A percentile compares a stretch with the other conserved stretches of the same genome.
Evolutionary conservation across 2,113 vertebrate genomes (phyloP).

Genomic region (Isurus oxyrinchus): DNA sequence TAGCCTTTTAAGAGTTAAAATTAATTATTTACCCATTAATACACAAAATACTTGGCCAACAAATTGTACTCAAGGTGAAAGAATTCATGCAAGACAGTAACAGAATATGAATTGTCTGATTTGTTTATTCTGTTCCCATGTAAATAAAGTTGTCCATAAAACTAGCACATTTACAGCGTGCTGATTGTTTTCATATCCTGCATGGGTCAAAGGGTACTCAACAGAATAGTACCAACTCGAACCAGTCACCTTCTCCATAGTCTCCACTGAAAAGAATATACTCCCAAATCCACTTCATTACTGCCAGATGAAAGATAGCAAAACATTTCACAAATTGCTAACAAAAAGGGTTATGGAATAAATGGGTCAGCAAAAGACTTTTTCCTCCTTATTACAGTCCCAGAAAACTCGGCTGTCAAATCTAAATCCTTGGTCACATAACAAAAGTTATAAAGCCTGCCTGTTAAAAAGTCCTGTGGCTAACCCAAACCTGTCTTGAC

Average conservation of each 20-base stretch:
- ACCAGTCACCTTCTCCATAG: background rate
- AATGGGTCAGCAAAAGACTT: background rate
- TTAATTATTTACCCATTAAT: conserved; percentile 6
- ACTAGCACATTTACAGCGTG: background rate
- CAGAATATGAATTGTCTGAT: background rate
- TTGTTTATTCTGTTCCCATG: background rate
- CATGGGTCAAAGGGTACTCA: background rate
- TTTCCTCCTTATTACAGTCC: background rate
- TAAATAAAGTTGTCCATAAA: background rate
- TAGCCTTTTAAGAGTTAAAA: background rate
- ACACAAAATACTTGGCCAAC: background rate
- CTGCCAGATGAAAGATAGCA: background rate
- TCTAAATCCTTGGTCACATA: background rate
- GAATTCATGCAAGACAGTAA: background rate
- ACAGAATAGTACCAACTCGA: background rate
- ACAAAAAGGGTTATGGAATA: background rate
- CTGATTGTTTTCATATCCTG: background rate
- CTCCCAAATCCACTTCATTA: background rate
- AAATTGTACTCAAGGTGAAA: background rate
- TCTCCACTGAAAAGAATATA: background rate
- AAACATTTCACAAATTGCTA: background rate
- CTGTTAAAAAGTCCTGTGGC: background rate
- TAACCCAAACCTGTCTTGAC: background rate
- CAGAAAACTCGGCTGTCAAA: background rate
- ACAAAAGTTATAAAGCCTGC: background rate